These are phyloP conservation scores for Limosa lapponica DNA, from an alignment of 2,797 vertebrate genomes.

Conservation along the genomic window DNA sequence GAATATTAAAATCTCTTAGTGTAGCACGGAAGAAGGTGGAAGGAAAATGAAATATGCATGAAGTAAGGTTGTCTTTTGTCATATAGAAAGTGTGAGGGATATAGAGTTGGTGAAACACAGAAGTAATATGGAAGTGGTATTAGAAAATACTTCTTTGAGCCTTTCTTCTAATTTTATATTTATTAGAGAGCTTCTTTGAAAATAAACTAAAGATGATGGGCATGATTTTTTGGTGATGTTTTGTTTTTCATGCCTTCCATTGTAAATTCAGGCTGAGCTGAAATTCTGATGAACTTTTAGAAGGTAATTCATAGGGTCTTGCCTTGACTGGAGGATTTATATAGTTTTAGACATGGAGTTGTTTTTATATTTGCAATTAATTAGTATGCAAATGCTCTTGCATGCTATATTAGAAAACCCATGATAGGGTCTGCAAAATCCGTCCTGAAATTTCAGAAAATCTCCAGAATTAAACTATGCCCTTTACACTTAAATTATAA, in stretches of 20 bases:
- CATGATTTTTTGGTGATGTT: neutral
- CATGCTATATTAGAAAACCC: neutral
- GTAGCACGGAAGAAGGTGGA: neutral
- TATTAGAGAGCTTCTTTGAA: neutral
- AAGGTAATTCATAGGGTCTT: neutral
- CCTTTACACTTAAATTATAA: neutral
- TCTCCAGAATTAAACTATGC: neutral
- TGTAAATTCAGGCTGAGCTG: neutral
- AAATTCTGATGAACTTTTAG: neutral
- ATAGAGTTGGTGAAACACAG: neutral
- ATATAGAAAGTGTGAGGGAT: neutral
- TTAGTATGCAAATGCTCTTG: neutral
- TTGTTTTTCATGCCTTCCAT: neutral
- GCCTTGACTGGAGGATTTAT: neutral
- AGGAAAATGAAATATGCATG: neutral
- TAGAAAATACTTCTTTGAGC: neutral
- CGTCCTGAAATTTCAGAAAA: neutral
- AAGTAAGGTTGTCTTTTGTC: neutral
- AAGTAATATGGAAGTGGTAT: neutral
- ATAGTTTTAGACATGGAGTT: neutral
- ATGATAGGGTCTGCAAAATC: neutral
- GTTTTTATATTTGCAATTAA: neutral
- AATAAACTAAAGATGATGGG: neutral
- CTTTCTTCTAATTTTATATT: neutral
- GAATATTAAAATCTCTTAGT: neutral